Base-by-base conservation (phyloP, 1,140 invertebrate genomes). In the Lethrus apterus region DNA sequence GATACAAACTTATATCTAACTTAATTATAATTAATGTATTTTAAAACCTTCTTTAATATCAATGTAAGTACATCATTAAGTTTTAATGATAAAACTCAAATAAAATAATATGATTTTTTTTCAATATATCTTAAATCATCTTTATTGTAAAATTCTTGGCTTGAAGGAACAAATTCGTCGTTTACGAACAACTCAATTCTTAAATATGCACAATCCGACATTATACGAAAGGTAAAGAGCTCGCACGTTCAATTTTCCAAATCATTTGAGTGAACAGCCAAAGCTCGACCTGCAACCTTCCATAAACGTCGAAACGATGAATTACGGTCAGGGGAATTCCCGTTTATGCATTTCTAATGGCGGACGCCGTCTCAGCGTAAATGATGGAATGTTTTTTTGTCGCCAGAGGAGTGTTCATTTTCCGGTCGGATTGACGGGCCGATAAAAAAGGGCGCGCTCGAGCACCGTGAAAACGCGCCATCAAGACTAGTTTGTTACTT, bases 301-400 rank as follows among this genome's bases (percentile, higher is more conserved):
- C 26, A 19, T 30, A 17, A 8, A 14, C 43, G 17, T 20, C 11
- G 14, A 34, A 17, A 20, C 20, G 32, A 34, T 54, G 42, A 51
- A 51, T 49, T 55, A 52, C 44, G 46, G 50, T 46, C 42, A 52
- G 47, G 44, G 9, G 19, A 46, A 30, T 48, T 46, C 43, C 55
- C 53, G 53, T 58, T 58, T 58, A 53, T 61, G 59, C 57, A 61
- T 61, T 55, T 47, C 58, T 64, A 64, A 64, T 64, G 62, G 62
- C 34, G 49, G 34, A 55, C 49, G 50, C 55, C 47, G 55, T n/a
- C n/a, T n/a, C 49, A 44, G 54, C 57, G 60, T 60, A 65, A 65
- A 65, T 65, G 63, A 65, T 64, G 59, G 59, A 65, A 58, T 56
- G 63, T 61, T 62, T 58, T 64, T 63, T 65, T 64, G 63, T 65